Base-by-base conservation (phyloP, 1,140 invertebrate species). In the Neodiprion virginianus region DNA sequence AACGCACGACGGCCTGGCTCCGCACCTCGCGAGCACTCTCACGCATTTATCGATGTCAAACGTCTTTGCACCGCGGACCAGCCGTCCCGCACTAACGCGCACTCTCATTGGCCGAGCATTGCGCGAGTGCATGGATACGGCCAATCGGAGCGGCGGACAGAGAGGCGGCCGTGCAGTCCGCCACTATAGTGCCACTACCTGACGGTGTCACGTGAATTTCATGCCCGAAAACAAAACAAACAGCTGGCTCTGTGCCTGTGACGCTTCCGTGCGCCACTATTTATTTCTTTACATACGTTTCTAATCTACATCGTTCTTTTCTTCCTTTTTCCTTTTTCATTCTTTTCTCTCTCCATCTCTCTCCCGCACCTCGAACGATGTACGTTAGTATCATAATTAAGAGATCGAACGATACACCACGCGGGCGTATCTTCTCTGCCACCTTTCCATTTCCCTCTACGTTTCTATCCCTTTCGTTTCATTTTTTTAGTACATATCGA, bases 31-130 rank as follows among this genome's bases (percentile, higher is more conserved):
- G 80, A 86, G 81, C 80, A 85, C 84, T 85, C 86, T 84, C 85
- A 87, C 85, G 85, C 84, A 84, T 86, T 87, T 87, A 87, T 87
- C 86, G 85, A 87, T 86, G 84, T 86, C 84, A 87, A 87, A 85
- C 80, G 84, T 81, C 65, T 82, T 84, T 83, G 79, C 81, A 81
- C 78, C 81, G 81, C 80, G 79, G 76, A 82, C 77, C 75, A 82
- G 80, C 75, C 75, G 71, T 77, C 69, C 65, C 79, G 53, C 76
- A 83, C 72, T 79, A 83, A 85, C 81, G 76, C 10, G 47, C 10
- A 0, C 8, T 21, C 7, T 65, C 74, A 86, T 87, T 87, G 84
- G 86, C 61, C 21, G 65, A 47, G 9, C 71, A 73, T 48, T 79
- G 71, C 75, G 79, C 80, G 76, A 79, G 78, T 80, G 81, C 79